Evolutionary conservation across 2,797 vertebrate genomes (phyloP), one percentile per base, ranked within the genome.

Genomic region (Microctenopoma lineatum): DNA sequence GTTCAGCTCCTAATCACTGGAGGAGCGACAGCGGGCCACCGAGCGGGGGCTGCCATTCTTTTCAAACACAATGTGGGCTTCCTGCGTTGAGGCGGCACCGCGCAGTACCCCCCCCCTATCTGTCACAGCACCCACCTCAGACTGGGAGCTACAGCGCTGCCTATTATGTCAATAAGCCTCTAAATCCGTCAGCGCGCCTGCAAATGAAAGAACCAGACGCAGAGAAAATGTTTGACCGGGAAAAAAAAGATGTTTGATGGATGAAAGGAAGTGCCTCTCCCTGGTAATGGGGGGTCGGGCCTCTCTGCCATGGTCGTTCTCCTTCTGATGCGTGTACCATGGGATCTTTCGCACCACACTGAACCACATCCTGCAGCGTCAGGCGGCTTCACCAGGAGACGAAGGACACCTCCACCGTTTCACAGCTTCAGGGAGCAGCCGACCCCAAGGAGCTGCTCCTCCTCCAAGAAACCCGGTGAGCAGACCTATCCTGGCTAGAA

Each of bases 231-330:
- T 74, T 52, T 46, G 12, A 13, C 57, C 8, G 47, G 54, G 57
- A 42, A 55, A 64, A 57, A 39, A 10, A 14, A 55, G 47, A 12
- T 46, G 50, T 66, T n/a, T 77, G 66, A 77, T 3, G 11, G 52
- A 72, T 60, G 66, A 71, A n/a, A 55, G 81, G 83, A 87, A 85
- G 74, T 72, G 85, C 79, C 79, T 45, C 80, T 80, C 85, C 80
- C 83, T 74, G 63, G 66, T 72, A 52, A 73, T 67, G 74, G 72
- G 38, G 38, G 25, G 10, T 54, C 51, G 46, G 70, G 69, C 51
- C 51, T 63, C 42, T 5, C 4, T 13, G 51, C 59, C 57, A 84
- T 77, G 71, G 79, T 74, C 51, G 66, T 54, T 27, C 48, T 66
- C 66, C 66, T 47, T 74, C 50, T 65, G 41, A 63, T 61, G 65